These are phyloP conservation scores for Heliothis peltigera DNA, from an alignment of 2,888 invertebrate species.

Conservation along the genomic window DNA sequence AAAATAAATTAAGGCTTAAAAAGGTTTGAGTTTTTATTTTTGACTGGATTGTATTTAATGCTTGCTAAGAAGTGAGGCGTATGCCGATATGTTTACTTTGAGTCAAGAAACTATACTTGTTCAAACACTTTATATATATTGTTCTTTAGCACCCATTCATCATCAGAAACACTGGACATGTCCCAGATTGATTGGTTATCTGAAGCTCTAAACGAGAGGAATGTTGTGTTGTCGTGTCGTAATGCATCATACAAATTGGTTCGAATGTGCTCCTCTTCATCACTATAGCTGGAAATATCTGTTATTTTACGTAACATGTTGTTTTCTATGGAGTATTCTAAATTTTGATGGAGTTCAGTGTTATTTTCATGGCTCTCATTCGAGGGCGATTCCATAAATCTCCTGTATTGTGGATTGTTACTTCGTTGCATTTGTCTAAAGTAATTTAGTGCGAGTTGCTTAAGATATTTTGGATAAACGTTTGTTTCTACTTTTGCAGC, in stretches of 20 bases:
- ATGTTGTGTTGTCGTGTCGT: conserved; percentile 36
- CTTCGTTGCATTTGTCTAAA: conserved; percentile 11
- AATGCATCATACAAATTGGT: conserved; percentile 39
- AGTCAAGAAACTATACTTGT: neutral
- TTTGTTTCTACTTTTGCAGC: neutral
- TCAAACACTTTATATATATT: conserved; percentile 50
- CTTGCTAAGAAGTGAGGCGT: neutral
- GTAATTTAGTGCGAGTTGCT: conserved; percentile 2
- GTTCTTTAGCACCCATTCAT: conserved; percentile 46
- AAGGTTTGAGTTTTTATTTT: conserved; percentile 11
- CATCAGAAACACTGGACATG: conserved; percentile 26
- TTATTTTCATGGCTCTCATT: conserved; percentile 5
- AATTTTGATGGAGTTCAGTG: neutral
- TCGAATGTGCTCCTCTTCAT: conserved; percentile 39
- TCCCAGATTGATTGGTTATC: neutral
- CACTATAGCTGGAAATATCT: conserved; percentile 40
- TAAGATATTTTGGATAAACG: conserved; percentile 13
- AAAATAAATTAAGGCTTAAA: conserved; percentile 17
- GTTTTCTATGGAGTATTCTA: conserved; percentile 2
- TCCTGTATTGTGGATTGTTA: conserved; percentile 13
- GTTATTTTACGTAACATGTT: conserved; percentile 26
- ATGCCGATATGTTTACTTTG: too few species aligned
- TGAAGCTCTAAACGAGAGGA: conserved; percentile 9
- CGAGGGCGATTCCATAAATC: conserved; percentile 17
- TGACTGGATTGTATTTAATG: neutral